Percentiles rank a stretch among this genome's conserved stretches.
Evolutionary conservation across 2,797 vertebrate species (phyloP).

Genomic region (Tenualosa thibaudeaui): DNA sequence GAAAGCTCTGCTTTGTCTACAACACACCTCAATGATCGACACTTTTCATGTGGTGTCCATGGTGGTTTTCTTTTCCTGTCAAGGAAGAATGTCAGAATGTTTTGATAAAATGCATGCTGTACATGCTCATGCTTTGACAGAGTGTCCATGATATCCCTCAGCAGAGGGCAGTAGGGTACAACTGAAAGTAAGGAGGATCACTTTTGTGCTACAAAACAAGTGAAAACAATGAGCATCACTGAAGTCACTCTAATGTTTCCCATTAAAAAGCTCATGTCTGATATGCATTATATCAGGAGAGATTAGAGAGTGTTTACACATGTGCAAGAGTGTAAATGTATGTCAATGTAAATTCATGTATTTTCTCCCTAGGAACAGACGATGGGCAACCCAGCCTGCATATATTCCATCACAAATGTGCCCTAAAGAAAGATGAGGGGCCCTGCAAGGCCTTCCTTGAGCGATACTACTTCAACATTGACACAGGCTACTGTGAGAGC

Average conservation of each 20-base stretch:
- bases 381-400: constrained; percentile 58
- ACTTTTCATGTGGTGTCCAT: not conserved
- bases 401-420: constrained; percentile 79
- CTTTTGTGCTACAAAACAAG: not conserved
- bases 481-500: constrained; percentile 72
- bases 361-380: constrained; percentile 49
- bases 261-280: not conserved
- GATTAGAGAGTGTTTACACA: not conserved
- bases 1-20: not conserved
- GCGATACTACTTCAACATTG: constrained; percentile 80
- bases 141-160: not conserved
- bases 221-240: not conserved
- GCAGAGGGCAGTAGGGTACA: too few relatives aligned
- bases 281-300: not conserved
- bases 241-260: not conserved
- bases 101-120: not conserved
- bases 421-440: constrained; percentile 79
- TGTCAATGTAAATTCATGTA: not conserved
- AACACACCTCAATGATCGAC: not conserved
- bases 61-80: not conserved
- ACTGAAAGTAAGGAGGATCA: too few relatives aligned
- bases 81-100: not conserved
- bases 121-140: not conserved
- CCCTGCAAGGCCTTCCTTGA: constrained; percentile 80
- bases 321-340: too few relatives aligned